Base-by-base conservation (phyloP, 2,797 vertebrate genomes). In the Chrysocyon brachyurus region DNA sequence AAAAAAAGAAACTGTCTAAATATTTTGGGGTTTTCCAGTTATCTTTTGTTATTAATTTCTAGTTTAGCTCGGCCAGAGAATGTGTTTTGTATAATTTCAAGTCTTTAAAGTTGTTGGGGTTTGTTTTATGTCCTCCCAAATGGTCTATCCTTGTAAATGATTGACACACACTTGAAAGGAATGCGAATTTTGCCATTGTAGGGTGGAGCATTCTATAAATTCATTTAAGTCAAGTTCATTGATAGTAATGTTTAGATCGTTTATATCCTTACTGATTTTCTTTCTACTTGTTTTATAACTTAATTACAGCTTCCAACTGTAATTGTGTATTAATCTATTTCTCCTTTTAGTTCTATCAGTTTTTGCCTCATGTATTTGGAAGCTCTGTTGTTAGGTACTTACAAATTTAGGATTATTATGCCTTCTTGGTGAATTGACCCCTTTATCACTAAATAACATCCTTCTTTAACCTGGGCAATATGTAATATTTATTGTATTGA, bases 41-140 rank as follows among this genome's bases (percentile, higher is more conserved):
- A 84, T 84, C 14, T 73, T 78, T 92, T 46, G 59, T 68, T 95
- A 59, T 17, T 66, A n/a, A 87, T 84, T 96, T 79, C 31, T 75
- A 83, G 3, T 84, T 86, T 54, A 83, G 88, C 77, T 91, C 77
- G 33, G 5, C 70, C 31, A 75, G 77, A 91, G 40, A 92, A 81
- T 14, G 40, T 11, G 56, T 59, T 90, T 84, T 31, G 57, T 72
- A 33, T 72, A 75, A 82, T 81, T 94, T 88, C 21, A 81, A 57
- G 54, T 57, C 54, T 92, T 82, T 6, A 64, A 81, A 84, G 81
- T 46, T 75, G n/a, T 87, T 75, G 24, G 75, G 54, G 26, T 56
- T 96, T 73, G 21, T 82, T 83, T 52, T 77, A 59, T 36, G 31
- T 64, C 36, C 15, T 2, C 59, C 63, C 0, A 22, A 52, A 40